Percentiles rank a stretch among this genome's conserved stretches.
These are phyloP conservation scores for Coturnix japonica DNA, from an alignment of 2,113 vertebrate genomes.

Conservation along the genomic window DNA sequence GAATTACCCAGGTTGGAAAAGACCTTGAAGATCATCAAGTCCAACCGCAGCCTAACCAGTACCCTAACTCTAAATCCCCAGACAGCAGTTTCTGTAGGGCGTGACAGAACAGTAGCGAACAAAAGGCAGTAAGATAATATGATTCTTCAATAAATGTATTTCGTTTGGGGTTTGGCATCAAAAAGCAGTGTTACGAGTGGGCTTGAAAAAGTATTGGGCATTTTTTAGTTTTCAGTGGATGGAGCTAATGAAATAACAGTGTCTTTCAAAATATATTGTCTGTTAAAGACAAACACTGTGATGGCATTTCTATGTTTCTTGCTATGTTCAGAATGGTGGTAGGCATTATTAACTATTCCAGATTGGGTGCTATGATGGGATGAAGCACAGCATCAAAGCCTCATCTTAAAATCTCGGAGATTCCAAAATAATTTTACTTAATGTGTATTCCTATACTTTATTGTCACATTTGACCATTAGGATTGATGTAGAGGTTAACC, in stretches of 20 bases:
- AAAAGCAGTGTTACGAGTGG: not conserved
- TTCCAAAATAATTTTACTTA: not conserved
- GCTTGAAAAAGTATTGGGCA: not conserved
- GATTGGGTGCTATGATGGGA: not conserved
- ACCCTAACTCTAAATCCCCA: too few species aligned
- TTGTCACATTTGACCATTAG: not conserved
- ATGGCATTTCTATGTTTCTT: not conserved
- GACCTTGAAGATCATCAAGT: too few species aligned
- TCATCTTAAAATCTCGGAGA: not conserved
- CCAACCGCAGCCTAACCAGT: too few species aligned
- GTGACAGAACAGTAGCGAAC: not conserved
- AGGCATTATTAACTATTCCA: not conserved
- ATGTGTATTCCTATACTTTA: not conserved
- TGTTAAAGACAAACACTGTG: not conserved
- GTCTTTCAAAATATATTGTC: not conserved
- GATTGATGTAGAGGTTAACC: not conserved
- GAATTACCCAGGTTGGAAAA: too few species aligned
- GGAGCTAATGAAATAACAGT: not conserved
- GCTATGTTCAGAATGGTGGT: not conserved
- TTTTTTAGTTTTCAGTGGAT: not conserved
- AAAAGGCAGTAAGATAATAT: not conserved
- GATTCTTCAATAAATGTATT: not conserved
- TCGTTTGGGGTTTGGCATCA: not conserved
- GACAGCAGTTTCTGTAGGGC: not conserved
- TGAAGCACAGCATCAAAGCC: not conserved